phyloP scores from a whole-genome alignment of 2,888 invertebrate species.

The Oxyteleia sp. region DNA sequence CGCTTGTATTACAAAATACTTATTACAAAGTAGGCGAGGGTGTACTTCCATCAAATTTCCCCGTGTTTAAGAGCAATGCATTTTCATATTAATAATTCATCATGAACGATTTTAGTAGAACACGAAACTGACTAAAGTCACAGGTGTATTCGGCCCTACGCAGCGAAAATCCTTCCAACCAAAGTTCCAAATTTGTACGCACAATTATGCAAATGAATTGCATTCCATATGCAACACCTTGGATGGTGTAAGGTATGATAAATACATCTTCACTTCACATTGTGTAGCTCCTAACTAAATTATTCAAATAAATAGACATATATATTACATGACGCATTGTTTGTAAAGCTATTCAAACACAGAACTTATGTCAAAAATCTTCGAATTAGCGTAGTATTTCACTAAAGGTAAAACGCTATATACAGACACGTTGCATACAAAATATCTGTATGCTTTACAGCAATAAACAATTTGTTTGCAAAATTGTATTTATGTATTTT shows the following conservation, averaged over 20 bases:
- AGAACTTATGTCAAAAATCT: conserved; percentile 11
- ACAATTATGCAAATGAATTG: conserved; percentile 73
- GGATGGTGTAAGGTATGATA: conserved; percentile 59
- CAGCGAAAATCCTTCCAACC: conserved; percentile 66
- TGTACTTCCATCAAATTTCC: conserved; percentile 58
- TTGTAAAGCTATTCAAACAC: conserved; percentile 54
- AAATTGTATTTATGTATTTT: too few species aligned
- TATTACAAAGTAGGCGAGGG: conserved; percentile 35
- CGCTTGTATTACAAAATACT: conserved; percentile 46
- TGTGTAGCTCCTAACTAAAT: conserved; percentile 51
- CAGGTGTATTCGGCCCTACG: conserved; percentile 48
- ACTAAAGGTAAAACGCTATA: not conserved
- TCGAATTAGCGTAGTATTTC: not conserved
- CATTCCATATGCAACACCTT: conserved; percentile 71
- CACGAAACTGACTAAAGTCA: conserved; percentile 66
- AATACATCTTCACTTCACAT: conserved; percentile 62
- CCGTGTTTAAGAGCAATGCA: conserved; percentile 57
- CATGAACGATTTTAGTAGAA: conserved; percentile 66
- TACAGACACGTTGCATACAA: not conserved
- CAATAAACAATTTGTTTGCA: too few species aligned
- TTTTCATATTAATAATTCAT: conserved; percentile 72
- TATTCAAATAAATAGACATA: conserved; percentile 63
- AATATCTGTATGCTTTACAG: not conserved
- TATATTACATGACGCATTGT: conserved; percentile 50
- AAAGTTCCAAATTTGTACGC: conserved; percentile 72